Evolutionary conservation across 2,888 invertebrate species (phyloP), one percentile per base, ranked within the genome.

Genomic region (Euclidia mi): DNA sequence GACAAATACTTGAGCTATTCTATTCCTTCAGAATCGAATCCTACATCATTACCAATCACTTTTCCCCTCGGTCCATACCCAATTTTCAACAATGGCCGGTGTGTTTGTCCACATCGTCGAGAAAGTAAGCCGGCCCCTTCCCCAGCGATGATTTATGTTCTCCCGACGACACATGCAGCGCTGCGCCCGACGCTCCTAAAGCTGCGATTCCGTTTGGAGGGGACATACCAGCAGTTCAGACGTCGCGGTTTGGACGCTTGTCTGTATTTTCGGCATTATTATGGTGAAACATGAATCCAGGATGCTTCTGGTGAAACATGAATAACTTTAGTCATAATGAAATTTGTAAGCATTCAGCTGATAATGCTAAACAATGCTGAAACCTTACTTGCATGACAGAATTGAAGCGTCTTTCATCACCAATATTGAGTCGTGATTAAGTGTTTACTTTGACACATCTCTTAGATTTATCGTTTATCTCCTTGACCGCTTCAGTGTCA

Each of bases 81-180:
- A 73, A 81, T 79, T 75, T 75, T 71, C 71, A 66, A 75, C 78
- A 76, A 76, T 75, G 76, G 76, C 76, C 64, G 58, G 78, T 81
- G 83, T 80, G 84, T 80, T 82, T 82, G 78, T 79, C 77, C 75
- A 69, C 70, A 71, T 71, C 75, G 68, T 87, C 82, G 89, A 83
- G 90, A 89, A 90, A 90, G 91, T 89, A 89, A 88, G 85, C 85
- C 81, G 84, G 84, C 85, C 68, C 83, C 87, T 88, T 76, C 83
- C 84, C 83, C 76, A 70, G 79, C 76, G 82, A 92, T 94, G 94
- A 94, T 93, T 92, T 92, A 93, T 88, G 82, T 70, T 74, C 81
- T 79, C 82, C 86, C 84, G 85, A 89, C 90, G 92, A 92, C 94
- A 94, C 93, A 92, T 93, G 92, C 94, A 92, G 90, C 90, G 91